A percentile compares a stretch with the other conserved stretches of the same genome.
Evolutionary conservation across 2,888 invertebrate species (phyloP).

Genomic region (Lepidonotus clava): DNA sequence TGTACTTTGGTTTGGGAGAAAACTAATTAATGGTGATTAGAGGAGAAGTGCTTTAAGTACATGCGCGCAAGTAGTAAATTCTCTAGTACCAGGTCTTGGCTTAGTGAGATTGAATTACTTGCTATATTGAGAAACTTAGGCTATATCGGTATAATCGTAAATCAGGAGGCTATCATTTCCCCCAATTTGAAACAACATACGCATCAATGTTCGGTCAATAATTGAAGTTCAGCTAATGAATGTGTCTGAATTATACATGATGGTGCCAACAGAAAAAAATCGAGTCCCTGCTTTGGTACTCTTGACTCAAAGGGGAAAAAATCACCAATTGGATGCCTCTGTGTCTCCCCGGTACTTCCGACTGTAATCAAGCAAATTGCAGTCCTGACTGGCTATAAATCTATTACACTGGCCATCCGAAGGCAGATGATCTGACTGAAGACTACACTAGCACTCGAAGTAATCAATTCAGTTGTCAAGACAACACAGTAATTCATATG

Average conservation of each 20-base stretch:
- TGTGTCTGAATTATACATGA: constrained; percentile 2
- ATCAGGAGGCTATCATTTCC: too few relatives aligned
- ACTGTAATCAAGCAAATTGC: constrained; percentile 39
- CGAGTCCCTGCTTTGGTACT: neutral
- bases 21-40: too few relatives aligned
- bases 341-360: neutral
- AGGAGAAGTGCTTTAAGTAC: too few relatives aligned
- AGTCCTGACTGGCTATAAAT: neutral
- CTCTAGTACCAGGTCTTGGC: too few relatives aligned
- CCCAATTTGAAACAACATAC: too few relatives aligned
- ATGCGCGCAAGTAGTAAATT: too few relatives aligned
- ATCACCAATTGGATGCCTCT: neutral
- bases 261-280: neutral
- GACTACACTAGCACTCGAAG: constrained; percentile 41
- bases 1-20: too few relatives aligned
- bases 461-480: constrained; percentile 54
- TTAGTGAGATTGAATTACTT: too few relatives aligned
- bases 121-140: too few relatives aligned
- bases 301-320: neutral
- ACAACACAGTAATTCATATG: constrained; percentile 51
- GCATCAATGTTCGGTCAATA: constrained; percentile 22
- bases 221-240: neutral
- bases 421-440: constrained; percentile 23
- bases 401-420: constrained; percentile 7
- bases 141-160: too few relatives aligned